phyloP scores from a whole-genome alignment of 2,113 vertebrate genomes.

The Octodon degus region DNA sequence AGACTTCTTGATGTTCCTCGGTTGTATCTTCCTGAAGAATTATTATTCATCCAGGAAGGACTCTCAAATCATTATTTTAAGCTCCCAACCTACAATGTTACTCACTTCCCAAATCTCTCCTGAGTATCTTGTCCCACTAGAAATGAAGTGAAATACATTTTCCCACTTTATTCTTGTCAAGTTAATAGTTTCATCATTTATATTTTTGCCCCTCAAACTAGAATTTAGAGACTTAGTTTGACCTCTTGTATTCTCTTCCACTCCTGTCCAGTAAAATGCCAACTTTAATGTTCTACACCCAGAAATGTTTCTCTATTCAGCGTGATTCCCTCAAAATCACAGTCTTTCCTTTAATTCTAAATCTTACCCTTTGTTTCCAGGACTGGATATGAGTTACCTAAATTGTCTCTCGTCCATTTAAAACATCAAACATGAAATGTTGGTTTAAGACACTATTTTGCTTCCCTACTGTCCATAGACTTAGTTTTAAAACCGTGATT shows the following conservation, averaged over 20 bases:
- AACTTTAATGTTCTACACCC: background rate
- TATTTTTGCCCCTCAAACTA: background rate
- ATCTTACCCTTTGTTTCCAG: background rate
- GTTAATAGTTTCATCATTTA: background rate
- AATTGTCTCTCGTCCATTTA: background rate
- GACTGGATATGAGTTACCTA: background rate
- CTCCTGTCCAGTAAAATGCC: background rate
- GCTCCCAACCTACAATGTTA: background rate
- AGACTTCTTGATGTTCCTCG: background rate
- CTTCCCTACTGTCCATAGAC: background rate
- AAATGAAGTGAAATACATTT: background rate
- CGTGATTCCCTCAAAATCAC: background rate
- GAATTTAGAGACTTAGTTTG: background rate
- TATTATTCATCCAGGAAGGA: background rate
- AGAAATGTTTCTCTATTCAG: background rate
- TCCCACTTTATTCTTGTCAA: background rate
- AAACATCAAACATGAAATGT: background rate
- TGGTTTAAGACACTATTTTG: background rate
- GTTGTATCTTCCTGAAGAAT: background rate
- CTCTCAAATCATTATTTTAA: background rate
- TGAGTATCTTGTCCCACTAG: background rate
- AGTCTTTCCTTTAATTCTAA: background rate
- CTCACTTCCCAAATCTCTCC: background rate
- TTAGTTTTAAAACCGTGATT: background rate
- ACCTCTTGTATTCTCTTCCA: background rate